A percentile compares a stretch with the other conserved stretches of the same genome.
Conservation (phyloP, 2,113 vertebrate species). For the Rousettus leschenaultii region DNA sequence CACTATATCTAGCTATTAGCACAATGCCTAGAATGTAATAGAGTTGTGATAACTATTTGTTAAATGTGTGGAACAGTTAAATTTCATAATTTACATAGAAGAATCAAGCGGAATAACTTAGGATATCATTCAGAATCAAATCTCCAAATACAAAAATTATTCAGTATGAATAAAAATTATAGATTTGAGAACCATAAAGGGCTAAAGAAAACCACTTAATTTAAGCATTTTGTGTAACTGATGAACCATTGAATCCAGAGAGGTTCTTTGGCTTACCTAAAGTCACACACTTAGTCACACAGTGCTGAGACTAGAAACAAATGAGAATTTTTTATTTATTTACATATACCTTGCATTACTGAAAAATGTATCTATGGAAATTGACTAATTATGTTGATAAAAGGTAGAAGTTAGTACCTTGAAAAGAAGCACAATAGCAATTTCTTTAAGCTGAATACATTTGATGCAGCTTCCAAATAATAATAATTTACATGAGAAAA, state of each 20-base stretch:
- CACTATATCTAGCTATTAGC: neutral
- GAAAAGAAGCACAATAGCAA: slow-evolving; percentile 10
- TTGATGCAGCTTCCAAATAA: slow-evolving; percentile 12
- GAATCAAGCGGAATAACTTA: neutral
- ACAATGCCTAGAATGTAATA: neutral
- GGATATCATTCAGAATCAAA: neutral
- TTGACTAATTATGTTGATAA: neutral
- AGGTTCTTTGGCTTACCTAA: neutral
- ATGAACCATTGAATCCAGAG: neutral
- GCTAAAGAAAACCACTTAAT: neutral
- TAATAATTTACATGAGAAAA: slow-evolving; percentile 19
- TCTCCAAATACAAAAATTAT: neutral
- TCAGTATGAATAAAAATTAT: neutral
- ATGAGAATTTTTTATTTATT: neutral
- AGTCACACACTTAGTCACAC: neutral
- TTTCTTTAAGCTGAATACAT: neutral
- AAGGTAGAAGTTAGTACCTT: neutral
- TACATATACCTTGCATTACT: neutral
- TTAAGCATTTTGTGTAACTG: neutral
- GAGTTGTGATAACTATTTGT: neutral
- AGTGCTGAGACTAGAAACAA: neutral
- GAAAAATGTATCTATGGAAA: neutral
- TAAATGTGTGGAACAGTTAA: neutral
- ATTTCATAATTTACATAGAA: neutral
- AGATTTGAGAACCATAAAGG: neutral